Base-by-base conservation (phyloP, 2,888 invertebrate genomes). In the Blomia tropicalis region DNA sequence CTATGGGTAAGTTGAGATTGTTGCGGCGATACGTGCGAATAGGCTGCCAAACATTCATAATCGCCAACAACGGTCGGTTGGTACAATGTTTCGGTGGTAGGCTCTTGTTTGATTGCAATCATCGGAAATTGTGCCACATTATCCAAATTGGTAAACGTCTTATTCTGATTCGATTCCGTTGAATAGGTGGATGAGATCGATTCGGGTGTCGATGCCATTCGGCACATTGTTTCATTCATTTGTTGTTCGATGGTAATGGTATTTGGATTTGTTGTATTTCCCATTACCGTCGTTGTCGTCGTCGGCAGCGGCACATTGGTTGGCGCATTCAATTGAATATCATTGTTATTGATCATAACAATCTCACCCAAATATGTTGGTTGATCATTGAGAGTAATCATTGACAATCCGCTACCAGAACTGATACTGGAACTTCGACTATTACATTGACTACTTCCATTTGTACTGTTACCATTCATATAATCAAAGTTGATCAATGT, bases 31-130 rank as follows among this genome's bases (percentile, higher is more conserved):
- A 36, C 7, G 7, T 36, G 36, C 7, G 36, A 11, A 17, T 11
- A 36, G 36, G 7, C 17, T 7, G 7, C 17, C 7, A 36, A 11
- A n/a, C 11, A 25, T n/a, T 47, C 51, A 19, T 25, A 47, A 7
- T 47, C 51, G 23, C 7, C 51, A 47, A 47, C n/a, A 7, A 47
- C 51, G 7, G 51, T 47, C 22, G 51, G 51, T n/a, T 47, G 51
- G 51, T 47, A 47, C 14, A 41, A 17, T 14, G 41, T 41, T 17
- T 36, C 7, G 51, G 7, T n/a, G 14, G n/a, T 7, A 14, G 51
- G 51, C 51, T 47, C 51, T 27, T 47, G 51, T 19, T 47, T 47
- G 51, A 47, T 19, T 14, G 14, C 27, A 27, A 47, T 47, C 51
- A 14, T 7, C 51, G 7, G 51, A 7, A 22, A n/a, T 47, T 7